A percentile compares a stretch with the other conserved stretches of the same genome.
These are phyloP conservation scores for Parus major DNA, from an alignment of 2,113 vertebrate species.

Conservation along the genomic window DNA sequence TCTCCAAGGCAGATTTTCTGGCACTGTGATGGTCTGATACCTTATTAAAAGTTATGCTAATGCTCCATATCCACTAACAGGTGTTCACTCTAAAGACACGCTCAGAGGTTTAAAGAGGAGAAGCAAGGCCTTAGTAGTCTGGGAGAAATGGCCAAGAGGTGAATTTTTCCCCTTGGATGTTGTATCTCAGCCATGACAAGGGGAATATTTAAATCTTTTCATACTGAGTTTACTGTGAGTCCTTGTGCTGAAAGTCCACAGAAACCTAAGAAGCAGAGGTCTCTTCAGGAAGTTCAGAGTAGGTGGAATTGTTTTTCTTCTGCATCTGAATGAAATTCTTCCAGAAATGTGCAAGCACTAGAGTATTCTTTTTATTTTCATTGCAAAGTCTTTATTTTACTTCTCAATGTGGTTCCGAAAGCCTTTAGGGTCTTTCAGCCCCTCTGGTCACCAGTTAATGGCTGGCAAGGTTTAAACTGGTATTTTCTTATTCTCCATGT, in stretches of 20 bases:
- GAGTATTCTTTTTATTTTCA: conserved; percentile 45
- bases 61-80: neutral
- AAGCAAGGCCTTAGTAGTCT: neutral
- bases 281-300: conserved; percentile 37
- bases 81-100: neutral
- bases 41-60: neutral
- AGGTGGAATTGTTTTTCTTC: conserved; percentile 36
- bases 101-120: neutral
- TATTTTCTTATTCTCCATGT: neutral
- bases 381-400: conserved; percentile 45
- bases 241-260: neutral
- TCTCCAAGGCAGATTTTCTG: neutral
- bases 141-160: conserved; percentile 4
- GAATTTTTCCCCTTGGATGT: conserved; percentile 3
- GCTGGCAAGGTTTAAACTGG: neutral
- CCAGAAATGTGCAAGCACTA: conserved; percentile 19
- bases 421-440: neutral
- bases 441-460: neutral
- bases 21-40: neutral
- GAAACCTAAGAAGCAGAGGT: neutral
- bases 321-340: conserved; percentile 37
- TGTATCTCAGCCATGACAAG: neutral
- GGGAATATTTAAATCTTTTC: conserved; percentile 36
- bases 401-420: neutral
- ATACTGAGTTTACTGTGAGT: neutral